Evolutionary conservation across 2,797 vertebrate genomes (phyloP), one percentile per base, ranked within the genome.

Genomic region (Danio jaintianensis): DNA sequence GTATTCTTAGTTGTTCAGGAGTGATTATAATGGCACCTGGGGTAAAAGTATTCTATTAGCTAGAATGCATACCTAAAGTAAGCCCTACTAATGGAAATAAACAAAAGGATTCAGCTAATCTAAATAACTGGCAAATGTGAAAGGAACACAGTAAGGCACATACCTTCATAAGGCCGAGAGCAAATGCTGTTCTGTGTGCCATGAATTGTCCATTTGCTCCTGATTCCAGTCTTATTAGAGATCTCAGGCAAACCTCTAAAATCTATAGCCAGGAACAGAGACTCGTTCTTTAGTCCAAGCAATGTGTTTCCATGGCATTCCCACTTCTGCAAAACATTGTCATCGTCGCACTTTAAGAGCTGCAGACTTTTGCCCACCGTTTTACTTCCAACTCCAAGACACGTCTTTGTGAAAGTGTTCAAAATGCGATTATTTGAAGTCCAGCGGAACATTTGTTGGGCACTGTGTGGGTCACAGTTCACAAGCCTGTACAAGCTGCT

Each of bases 91-190:
- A 62, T 62, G 15, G 5, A 8, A 38, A 18, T 59, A 42, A 63
- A n/a, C n/a, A 63, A 63, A 10, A 12, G 10, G 9, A 42, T 42
- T 2, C 15, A 3, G 55, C 29, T 29, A 29, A 1, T 3, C 20
- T 10, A 58, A 53, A 53, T 53, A 20, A 56, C 55, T 58, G 53
- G 29, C 29, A 29, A 29, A 29, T 29, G 29, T n/a, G 1, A 8
- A 77, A 67, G 5, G 3, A 3, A 50, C 1, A 74, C 45, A 45
- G 22, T n/a, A 61, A 61, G 9, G 1, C 29, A 40, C 82, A 84
- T 95, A 99, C 97, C 97, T 97, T 98, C 95, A 80, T 95, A 91
- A 72, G 94, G 93, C 83, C 92, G 90, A 4, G 94, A 93, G 80
- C 97, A 98, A 59, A 98, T 86, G 76, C 95, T 94, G 1, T 95